Evolutionary conservation across 2,797 vertebrate genomes (phyloP).

Genomic region (Chaetophractus vellerosus): DNA sequence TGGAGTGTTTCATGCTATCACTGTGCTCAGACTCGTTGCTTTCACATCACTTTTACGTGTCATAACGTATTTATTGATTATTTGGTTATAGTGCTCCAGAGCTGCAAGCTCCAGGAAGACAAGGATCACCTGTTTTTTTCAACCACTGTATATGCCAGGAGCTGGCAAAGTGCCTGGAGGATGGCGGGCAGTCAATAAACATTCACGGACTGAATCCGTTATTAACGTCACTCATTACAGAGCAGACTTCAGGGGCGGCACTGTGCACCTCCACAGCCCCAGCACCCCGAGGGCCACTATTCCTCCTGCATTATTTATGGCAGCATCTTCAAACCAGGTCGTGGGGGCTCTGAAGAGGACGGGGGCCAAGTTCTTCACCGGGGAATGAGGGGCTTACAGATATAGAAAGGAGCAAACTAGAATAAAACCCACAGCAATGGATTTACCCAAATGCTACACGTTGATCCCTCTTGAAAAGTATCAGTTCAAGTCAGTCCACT

Average conservation of each 20-base stretch:
- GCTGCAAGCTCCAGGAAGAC: background rate
- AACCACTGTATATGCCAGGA: background rate
- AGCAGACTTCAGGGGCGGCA: background rate
- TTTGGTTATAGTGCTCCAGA: background rate
- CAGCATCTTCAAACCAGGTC: background rate
- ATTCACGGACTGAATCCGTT: background rate
- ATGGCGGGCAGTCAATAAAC: background rate
- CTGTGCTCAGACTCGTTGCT: background rate
- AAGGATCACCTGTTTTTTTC: background rate
- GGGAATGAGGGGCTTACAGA: background rate
- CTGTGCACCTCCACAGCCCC: background rate
- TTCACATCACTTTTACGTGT: background rate
- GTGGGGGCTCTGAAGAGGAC: background rate
- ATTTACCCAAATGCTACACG: background rate
- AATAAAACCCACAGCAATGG: background rate
- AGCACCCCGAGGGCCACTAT: background rate
- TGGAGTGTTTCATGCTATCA: background rate
- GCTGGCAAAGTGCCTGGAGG: background rate
- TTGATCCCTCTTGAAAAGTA: background rate
- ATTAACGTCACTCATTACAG: background rate
- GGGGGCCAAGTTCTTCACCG: too few relatives aligned
- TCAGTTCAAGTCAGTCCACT: background rate
- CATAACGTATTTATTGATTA: too few relatives aligned
- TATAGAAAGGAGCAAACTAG: background rate
- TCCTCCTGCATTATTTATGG: background rate